Conservation (phyloP, 2,888 invertebrate genomes). For the Camptogramma bilineatum region DNA sequence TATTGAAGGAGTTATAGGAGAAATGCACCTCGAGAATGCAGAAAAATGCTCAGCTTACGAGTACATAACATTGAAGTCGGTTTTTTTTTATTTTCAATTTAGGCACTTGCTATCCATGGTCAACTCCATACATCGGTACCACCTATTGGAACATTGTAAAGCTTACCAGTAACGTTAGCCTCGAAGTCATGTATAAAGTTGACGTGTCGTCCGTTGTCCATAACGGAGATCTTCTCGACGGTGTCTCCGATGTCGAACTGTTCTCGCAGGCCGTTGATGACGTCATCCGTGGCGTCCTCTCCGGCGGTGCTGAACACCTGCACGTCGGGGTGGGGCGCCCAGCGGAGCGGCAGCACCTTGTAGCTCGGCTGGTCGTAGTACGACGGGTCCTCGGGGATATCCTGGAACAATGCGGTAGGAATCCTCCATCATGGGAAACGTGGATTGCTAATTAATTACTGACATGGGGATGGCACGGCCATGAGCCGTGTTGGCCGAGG, state of each 20-base stretch:
- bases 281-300: conserved; percentile 51
- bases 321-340: conserved; percentile 46
- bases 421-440: too few species aligned
- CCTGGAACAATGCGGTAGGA: conserved; percentile 16
- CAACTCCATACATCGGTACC: background rate
- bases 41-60: too few species aligned
- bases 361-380: conserved; percentile 45
- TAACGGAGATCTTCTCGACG: conserved; percentile 94
- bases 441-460: too few species aligned
- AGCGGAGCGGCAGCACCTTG: conserved; percentile 53
- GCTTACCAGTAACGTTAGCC: conserved; percentile 87
- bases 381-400: conserved; percentile 30
- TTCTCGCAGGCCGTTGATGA: conserved; percentile 88
- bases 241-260: conserved; percentile 92
- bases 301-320: conserved; percentile 58
- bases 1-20: too few species aligned
- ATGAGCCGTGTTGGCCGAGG: too few species aligned
- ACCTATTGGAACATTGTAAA: conserved; percentile 13
- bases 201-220: conserved; percentile 92
- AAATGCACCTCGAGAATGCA: too few species aligned
- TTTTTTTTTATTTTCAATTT: background rate
- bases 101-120: background rate
- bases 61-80: too few species aligned
- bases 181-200: conserved; percentile 97
- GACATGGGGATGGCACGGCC: too few species aligned